phyloP scores from a whole-genome alignment of 2,888 invertebrate species.

The Serrognathus titanus region DNA sequence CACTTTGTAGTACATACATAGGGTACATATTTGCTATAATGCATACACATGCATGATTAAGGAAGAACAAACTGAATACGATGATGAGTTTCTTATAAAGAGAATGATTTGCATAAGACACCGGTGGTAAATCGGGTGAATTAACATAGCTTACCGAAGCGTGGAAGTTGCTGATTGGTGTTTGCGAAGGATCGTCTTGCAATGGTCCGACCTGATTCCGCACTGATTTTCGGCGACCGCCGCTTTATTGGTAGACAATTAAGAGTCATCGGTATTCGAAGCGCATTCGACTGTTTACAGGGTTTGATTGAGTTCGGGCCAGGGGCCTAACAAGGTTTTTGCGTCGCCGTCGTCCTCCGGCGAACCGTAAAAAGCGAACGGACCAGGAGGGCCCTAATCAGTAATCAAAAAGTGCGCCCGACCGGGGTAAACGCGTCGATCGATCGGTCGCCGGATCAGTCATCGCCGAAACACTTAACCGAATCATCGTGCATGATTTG shows the following conservation, averaged over 20 bases:
- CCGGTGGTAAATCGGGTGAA: constrained; percentile 18
- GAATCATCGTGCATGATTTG: constrained; percentile 38
- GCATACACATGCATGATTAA: no score
- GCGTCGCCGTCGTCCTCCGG: constrained; percentile 25
- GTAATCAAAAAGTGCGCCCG: constrained; percentile 27
- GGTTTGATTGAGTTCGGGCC: constrained; percentile 46
- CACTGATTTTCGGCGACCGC: constrained; percentile 41
- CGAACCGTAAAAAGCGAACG: constrained; percentile 29
- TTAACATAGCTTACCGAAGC: constrained; percentile 35
- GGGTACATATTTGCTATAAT: no score
- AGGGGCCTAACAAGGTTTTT: constrained; percentile 34
- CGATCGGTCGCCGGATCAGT: constrained; percentile 20
- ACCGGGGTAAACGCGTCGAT: not conserved
- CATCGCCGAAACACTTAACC: constrained; percentile 33
- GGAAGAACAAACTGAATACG: no score
- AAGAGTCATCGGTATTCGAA: constrained; percentile 48
- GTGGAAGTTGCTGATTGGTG: constrained; percentile 43
- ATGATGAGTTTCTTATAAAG: no score
- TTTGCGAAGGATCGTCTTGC: constrained; percentile 48
- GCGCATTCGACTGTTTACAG: constrained; percentile 45
- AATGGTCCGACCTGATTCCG: constrained; percentile 36
- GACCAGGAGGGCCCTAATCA: constrained; percentile 30
- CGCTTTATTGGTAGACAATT: constrained; percentile 48
- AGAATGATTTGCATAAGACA: no score
- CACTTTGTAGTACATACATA: no score